Evolutionary conservation across 2,888 invertebrate genomes (phyloP).

Genomic region (Drosophila neoperkinsi): DNA sequence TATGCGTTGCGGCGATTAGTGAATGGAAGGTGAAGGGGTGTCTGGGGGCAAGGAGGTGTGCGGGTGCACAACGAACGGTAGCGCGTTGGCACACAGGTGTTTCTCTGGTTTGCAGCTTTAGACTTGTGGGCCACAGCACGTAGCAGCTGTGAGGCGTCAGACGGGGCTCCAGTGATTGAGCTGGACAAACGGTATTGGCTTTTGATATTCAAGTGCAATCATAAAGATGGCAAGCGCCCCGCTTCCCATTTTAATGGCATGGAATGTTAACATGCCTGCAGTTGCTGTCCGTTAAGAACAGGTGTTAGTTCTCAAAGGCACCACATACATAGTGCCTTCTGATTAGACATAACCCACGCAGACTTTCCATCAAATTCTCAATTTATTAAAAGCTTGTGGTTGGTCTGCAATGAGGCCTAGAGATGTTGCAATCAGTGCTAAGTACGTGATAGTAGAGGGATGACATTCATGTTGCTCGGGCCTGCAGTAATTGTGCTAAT

Average conservation of each 20-base stretch:
- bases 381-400: constrained; percentile 37
- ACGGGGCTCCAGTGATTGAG: constrained; percentile 50
- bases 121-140: constrained; percentile 46
- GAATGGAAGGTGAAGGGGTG: constrained; percentile 1
- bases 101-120: constrained; percentile 5
- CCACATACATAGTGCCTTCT: constrained; percentile 13
- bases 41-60: background rate
- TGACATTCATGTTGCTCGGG: constrained; percentile 31
- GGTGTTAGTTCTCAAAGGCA: constrained; percentile 25
- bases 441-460: constrained; percentile 49
- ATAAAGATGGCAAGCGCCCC: constrained; percentile 20
- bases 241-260: background rate
- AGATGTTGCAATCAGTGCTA: constrained; percentile 69
- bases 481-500: constrained; percentile 78
- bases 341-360: constrained; percentile 66
- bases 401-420: constrained; percentile 44
- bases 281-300: constrained; percentile 24
- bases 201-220: constrained; percentile 67
- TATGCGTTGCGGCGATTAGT: constrained; percentile 71
- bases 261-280: constrained; percentile 39
- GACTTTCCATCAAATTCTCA: constrained; percentile 45
- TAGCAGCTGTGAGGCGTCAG: constrained; percentile 49
- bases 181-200: constrained; percentile 60
- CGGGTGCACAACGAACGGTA: constrained; percentile 43
- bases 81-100: constrained; percentile 74